These are phyloP conservation scores for Cephalopachus bancanus DNA, from an alignment of 2,797 vertebrate species.

Conservation along the genomic window DNA sequence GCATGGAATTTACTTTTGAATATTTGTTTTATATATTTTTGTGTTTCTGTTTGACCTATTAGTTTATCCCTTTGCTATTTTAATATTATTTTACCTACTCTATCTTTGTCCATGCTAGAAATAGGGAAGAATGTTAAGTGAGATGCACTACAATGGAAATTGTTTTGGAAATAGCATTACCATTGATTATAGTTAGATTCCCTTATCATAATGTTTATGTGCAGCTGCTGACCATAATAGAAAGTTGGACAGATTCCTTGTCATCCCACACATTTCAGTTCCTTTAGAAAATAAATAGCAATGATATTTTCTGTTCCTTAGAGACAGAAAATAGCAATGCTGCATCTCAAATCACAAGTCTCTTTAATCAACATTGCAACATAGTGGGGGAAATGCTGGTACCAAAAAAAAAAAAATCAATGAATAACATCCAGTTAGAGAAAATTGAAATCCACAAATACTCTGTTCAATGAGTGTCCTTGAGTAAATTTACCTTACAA, in stretches of 20 bases:
- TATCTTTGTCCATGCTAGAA: not conserved
- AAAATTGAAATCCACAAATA: slow-evolving; percentile 65
- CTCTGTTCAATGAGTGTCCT: not conserved
- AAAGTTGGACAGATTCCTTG: slow-evolving; percentile 37
- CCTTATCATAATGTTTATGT: slow-evolving; percentile 60
- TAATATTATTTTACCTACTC: not conserved
- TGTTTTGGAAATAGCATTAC: slow-evolving; percentile 65
- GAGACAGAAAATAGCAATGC: slow-evolving; percentile 42
- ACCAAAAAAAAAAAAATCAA: slow-evolving; percentile 16
- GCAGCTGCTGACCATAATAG: slow-evolving; percentile 42
- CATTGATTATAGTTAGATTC: slow-evolving; percentile 41
- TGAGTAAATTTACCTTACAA: slow-evolving; percentile 56
- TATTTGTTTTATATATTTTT: not conserved
- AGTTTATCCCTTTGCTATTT: not conserved
- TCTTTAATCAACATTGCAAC: slow-evolving; percentile 62
- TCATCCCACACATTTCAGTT: slow-evolving; percentile 34
- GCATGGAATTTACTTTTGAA: not conserved
- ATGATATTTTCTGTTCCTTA: slow-evolving; percentile 55
- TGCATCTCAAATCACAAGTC: slow-evolving; percentile 53
- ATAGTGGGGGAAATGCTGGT: not conserved
- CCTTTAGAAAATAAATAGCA: slow-evolving; percentile 63
- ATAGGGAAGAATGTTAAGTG: not conserved
- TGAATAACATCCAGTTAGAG: slow-evolving; percentile 59
- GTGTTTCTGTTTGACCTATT: not conserved
- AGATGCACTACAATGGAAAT: slow-evolving; percentile 7